Evolutionary conservation across 2,113 vertebrate genomes (phyloP).

Genomic region (Heteronetta atricapilla): DNA sequence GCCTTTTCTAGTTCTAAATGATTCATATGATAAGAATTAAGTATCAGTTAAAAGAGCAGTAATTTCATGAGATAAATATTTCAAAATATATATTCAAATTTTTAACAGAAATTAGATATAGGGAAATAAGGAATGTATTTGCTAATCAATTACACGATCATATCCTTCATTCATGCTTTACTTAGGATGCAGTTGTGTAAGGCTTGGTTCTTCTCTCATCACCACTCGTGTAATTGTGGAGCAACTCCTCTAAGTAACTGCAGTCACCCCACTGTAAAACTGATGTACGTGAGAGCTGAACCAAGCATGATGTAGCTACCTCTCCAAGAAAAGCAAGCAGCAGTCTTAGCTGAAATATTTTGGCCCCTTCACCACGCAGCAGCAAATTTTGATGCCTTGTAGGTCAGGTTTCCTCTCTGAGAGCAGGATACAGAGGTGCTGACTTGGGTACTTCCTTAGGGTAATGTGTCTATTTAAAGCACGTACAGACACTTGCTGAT

Average conservation of each 20-base stretch:
- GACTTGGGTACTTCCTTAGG: slow-evolving; percentile 57
- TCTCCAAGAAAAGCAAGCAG: slow-evolving; percentile 19
- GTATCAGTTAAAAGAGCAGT: background rate
- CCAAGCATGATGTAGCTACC: background rate
- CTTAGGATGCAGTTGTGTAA: background rate
- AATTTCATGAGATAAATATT: slow-evolving; percentile 28
- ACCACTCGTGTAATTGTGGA: background rate
- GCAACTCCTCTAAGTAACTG: background rate
- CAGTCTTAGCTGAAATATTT: background rate
- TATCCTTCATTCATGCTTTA: slow-evolving; percentile 10
- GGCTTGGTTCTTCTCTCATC: background rate
- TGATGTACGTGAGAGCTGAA: background rate
- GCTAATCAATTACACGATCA: background rate
- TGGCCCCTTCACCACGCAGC: background rate
- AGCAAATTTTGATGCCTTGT: slow-evolving; percentile 24
- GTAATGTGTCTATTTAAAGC: slow-evolving; percentile 55
- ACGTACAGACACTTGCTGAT: slow-evolving; percentile 26
- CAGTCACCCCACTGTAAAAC: background rate
- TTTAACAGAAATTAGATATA: slow-evolving; percentile 25
- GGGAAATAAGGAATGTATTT: background rate
- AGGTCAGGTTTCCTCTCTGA: slow-evolving; percentile 52
- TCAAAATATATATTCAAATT: background rate
- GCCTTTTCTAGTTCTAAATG: slow-evolving; percentile 8
- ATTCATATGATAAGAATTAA: background rate
- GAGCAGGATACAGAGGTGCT: slow-evolving; percentile 69